Conservation (phyloP, 2,888 invertebrate species). For the Trisateles emortualis region DNA sequence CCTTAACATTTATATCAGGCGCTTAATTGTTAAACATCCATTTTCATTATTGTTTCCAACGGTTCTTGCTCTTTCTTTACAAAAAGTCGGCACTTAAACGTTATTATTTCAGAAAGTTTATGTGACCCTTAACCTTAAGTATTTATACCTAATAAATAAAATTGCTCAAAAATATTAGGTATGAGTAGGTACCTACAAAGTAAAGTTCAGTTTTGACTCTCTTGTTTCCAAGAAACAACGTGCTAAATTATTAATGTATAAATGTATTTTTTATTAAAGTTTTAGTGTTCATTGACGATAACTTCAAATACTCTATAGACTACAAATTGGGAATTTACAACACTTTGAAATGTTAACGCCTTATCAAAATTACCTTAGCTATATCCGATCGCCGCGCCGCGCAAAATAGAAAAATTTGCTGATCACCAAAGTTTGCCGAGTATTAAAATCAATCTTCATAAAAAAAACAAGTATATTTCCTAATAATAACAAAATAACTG, state of each 20-base stretch:
- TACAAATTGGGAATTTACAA: conserved; percentile 2
- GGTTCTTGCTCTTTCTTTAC: conserved; percentile 12
- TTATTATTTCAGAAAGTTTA: conserved; percentile 9
- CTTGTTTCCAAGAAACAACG: conserved; percentile 2
- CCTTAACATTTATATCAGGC: conserved; percentile 50
- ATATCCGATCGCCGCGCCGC: conserved; percentile 49
- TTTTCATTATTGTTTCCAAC: conserved; percentile 25
- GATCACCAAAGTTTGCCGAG: conserved; percentile 35
- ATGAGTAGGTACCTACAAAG: too few relatives aligned
- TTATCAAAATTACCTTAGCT: conserved; percentile 45
- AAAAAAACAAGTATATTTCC: conserved; percentile 64
- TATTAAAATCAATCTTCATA: conserved; percentile 70
- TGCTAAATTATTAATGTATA: not conserved
- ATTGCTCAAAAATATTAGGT: too few relatives aligned
- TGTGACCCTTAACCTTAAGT: conserved; percentile 16
- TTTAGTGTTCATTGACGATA: not conserved
- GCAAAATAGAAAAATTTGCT: conserved; percentile 53
- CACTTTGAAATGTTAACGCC: conserved; percentile 42
- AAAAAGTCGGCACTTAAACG: not conserved
- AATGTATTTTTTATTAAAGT: not conserved
- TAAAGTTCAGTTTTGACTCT: not conserved
- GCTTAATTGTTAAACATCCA: conserved; percentile 30
- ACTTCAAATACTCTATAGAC: conserved; percentile 4
- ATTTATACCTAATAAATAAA: too few relatives aligned
- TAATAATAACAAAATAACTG: conserved; percentile 60